These are phyloP conservation scores for Malacosoma neustria DNA, from an alignment of 2,888 invertebrate genomes.

Conservation along the genomic window DNA sequence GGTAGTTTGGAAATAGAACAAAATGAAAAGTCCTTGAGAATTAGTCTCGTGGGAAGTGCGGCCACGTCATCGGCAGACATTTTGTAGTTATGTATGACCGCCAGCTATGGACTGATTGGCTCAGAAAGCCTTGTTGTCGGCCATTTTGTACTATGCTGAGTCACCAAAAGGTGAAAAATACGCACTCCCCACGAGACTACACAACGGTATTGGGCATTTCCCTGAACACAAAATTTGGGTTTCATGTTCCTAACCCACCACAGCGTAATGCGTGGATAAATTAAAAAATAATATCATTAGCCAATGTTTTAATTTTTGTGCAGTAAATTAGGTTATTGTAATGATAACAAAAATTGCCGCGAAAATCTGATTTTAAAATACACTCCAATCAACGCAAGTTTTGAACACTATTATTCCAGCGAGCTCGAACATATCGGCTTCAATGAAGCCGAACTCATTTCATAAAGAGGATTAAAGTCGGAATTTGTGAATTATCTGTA, in stretches of 20 bases:
- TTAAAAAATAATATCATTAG: constrained; percentile 31
- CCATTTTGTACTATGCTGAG: constrained; percentile 79
- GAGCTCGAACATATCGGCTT: constrained; percentile 27
- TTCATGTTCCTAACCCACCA: constrained; percentile 59
- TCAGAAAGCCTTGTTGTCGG: constrained; percentile 72
- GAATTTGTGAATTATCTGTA: not conserved
- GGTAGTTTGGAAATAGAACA: constrained; percentile 41
- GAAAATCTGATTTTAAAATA: constrained; percentile 44
- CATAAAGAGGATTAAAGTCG: constrained; percentile 2
- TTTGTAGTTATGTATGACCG: constrained; percentile 57
- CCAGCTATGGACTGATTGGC: constrained; percentile 55
- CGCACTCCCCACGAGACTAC: constrained; percentile 76
- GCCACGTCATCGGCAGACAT: constrained; percentile 58
- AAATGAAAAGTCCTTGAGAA: constrained; percentile 71
- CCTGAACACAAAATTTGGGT: constrained; percentile 73
- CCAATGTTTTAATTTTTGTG: constrained; percentile 14
- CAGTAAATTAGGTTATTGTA: constrained; percentile 13
- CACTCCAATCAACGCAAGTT: constrained; percentile 6
- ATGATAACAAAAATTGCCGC: constrained; percentile 26
- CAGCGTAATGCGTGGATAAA: constrained; percentile 43
- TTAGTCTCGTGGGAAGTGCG: constrained; percentile 69
- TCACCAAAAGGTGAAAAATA: constrained; percentile 79
- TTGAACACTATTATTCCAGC: constrained; percentile 37
- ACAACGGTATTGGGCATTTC: constrained; percentile 76
- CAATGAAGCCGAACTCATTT: constrained; percentile 27